Evolutionary conservation across 1,140 invertebrate genomes (phyloP).

Genomic region (Dendrolimus punctatus): DNA sequence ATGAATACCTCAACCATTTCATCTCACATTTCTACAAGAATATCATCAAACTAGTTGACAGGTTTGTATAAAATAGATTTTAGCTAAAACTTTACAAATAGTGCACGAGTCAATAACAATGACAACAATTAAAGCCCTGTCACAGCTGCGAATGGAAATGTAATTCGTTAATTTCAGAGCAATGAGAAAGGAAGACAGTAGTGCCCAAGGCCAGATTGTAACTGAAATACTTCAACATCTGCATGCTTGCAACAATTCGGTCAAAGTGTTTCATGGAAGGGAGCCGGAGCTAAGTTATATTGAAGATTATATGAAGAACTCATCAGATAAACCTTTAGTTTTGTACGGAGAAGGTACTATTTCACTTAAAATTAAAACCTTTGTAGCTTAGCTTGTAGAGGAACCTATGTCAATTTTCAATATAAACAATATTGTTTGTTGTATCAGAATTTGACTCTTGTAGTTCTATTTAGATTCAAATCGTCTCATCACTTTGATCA

Average conservation of each 20-base stretch:
- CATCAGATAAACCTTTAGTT: constrained; percentile 91
- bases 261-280: constrained; percentile 95
- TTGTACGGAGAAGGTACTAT: constrained; percentile 87
- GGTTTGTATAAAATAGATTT: constrained; percentile 21
- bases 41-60: constrained; percentile 92
- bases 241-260: constrained; percentile 97
- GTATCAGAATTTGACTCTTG: too few species aligned
- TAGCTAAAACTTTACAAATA: too few species aligned
- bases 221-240: constrained; percentile 97
- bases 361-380: too few species aligned
- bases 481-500: too few species aligned
- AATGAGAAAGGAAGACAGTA: constrained; percentile 96
- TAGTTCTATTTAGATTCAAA: too few species aligned
- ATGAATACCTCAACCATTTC: constrained; percentile 96
- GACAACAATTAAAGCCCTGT: too few species aligned
- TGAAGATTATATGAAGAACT: constrained; percentile 88
- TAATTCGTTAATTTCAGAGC: constrained; percentile 71
- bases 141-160: too few species aligned
- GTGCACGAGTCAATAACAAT: too few species aligned
- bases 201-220: constrained; percentile 93
- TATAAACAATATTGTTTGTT: too few species aligned
- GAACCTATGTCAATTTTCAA: too few species aligned
- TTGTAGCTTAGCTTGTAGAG: too few species aligned
- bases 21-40: constrained; percentile 96
- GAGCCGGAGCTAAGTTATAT: constrained; percentile 90